Conservation (phyloP, 1,140 invertebrate species). For the Carposina sasakii region DNA sequence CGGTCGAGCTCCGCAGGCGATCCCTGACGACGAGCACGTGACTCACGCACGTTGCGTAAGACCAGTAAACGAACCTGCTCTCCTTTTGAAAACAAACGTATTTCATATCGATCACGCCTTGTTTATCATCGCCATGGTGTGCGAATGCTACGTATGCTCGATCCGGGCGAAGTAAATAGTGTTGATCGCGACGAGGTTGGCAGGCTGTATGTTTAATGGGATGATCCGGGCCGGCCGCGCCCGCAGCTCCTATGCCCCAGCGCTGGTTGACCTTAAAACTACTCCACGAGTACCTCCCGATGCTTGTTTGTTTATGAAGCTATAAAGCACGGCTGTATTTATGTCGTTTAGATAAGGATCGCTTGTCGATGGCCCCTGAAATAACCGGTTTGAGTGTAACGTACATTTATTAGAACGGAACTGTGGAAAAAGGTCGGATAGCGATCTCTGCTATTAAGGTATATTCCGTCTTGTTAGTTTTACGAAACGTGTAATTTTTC, state of each 20-base stretch:
- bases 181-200: conserved; percentile 33
- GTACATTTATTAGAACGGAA: no score
- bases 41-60: conserved; percentile 52
- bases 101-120: conserved; percentile 44
- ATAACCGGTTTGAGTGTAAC: no score
- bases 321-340: conserved; percentile 16
- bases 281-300: conserved; percentile 20
- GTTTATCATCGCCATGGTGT: conserved; percentile 40
- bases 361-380: no score
- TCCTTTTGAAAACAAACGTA: conserved; percentile 62
- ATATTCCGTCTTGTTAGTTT: no score
- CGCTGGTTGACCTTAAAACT: conserved; percentile 59
- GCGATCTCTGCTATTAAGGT: no score
- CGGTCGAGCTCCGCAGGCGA: conserved; percentile 38
- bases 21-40: background rate
- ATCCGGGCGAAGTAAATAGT: conserved; percentile 32
- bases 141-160: conserved; percentile 21
- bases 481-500: conserved; percentile 16
- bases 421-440: no score
- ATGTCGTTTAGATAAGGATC: conserved; percentile 8
- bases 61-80: conserved; percentile 46
- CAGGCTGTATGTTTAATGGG: conserved; percentile 42
- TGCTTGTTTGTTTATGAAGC: conserved; percentile 32
- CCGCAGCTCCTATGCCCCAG: conserved; percentile 54
- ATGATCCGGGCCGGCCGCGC: conserved; percentile 46